Conservation (phyloP, 2,888 invertebrate genomes). For the Drosophila sordidapex region DNA sequence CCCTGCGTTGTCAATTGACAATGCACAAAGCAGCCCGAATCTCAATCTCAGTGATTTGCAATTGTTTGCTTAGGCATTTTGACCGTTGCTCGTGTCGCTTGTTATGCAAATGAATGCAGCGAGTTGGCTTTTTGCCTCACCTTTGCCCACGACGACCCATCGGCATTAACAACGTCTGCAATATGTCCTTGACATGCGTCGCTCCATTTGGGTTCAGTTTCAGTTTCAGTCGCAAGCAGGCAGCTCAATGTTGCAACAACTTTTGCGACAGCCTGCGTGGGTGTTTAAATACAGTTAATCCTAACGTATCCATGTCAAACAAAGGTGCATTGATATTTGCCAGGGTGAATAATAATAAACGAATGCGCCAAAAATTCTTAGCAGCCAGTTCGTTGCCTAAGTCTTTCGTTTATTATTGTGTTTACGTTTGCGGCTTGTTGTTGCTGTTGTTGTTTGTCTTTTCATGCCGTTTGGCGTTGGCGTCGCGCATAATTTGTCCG, state of each 20-base stretch:
- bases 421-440: constrained; percentile 41
- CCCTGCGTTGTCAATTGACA: constrained; percentile 21
- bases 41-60: constrained; percentile 41
- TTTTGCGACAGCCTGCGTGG: constrained; percentile 35
- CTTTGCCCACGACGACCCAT: constrained; percentile 47
- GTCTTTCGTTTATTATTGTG: constrained; percentile 37
- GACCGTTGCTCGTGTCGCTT: constrained; percentile 39
- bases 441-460: neutral
- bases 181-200: constrained; percentile 61
- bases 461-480: constrained; percentile 31
- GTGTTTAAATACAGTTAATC: constrained; percentile 14
- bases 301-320: neutral
- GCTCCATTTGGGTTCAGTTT: constrained; percentile 2
- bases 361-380: constrained; percentile 44
- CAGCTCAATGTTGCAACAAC: constrained; percentile 25
- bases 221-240: constrained; percentile 4
- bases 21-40: constrained; percentile 20
- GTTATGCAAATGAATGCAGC: constrained; percentile 65
- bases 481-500: constrained; percentile 68
- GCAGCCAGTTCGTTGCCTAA: constrained; percentile 30
- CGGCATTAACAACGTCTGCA: constrained; percentile 14
- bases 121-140: constrained; percentile 30
- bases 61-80: constrained; percentile 62
- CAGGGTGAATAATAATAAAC: constrained; percentile 21
- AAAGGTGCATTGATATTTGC: constrained; percentile 8